Percentiles rank a stretch among this genome's conserved stretches.
These are phyloP conservation scores for Theropithecus gelada DNA, from an alignment of 2,113 vertebrate genomes.

Conservation along the genomic window DNA sequence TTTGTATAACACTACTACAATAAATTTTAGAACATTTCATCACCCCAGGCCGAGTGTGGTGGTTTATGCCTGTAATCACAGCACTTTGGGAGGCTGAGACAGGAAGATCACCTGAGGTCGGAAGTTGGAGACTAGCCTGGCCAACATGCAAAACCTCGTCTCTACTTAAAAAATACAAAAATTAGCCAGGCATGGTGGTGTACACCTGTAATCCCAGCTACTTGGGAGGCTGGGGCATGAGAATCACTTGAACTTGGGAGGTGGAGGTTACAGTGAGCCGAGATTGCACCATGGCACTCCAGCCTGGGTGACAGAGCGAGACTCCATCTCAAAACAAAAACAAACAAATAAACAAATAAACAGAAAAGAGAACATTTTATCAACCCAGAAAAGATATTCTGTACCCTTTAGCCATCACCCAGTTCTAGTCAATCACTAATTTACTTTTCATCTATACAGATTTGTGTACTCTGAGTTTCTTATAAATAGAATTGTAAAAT, in stretches of 20 bases:
- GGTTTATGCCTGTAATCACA: neutral
- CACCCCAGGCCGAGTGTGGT: too few relatives aligned
- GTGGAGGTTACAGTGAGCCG: neutral
- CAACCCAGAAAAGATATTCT: neutral
- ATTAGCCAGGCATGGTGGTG: neutral
- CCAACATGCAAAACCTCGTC: neutral
- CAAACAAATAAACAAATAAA: too few relatives aligned
- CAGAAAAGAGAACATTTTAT: neutral
- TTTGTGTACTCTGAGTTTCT: neutral
- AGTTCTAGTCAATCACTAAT: neutral
- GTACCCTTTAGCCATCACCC: neutral
- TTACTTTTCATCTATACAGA: neutral
- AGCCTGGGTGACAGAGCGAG: too few relatives aligned
- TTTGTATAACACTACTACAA: neutral
- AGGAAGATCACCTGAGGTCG: neutral
- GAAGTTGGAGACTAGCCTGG: neutral
- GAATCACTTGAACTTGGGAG: neutral
- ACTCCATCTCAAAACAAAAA: too few relatives aligned
- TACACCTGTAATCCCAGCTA: neutral
- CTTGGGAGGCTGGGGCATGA: neutral
- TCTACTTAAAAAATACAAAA: neutral
- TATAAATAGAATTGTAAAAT: neutral
- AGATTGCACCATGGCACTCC: too few relatives aligned
- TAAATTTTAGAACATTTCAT: neutral
- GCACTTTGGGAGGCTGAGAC: neutral